A percentile compares a stretch with the other conserved stretches of the same genome.
Evolutionary conservation across 30 jellyfish, hydroid and myxozoan genomes (phyloP).

Genomic region (Haliclystus octoradiatus): DNA sequence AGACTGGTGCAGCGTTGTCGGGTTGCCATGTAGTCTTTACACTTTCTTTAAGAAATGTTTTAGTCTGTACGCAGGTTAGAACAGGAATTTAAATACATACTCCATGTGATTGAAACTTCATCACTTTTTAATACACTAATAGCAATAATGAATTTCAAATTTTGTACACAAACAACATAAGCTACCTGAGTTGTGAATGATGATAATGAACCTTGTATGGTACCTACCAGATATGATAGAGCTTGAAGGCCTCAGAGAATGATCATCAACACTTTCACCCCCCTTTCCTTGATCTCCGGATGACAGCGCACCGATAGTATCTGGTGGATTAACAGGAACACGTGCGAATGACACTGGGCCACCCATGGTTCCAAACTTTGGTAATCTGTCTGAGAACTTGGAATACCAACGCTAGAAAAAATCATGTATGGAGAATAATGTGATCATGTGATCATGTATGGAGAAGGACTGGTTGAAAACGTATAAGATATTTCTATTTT

Average conservation of each 20-base stretch:
- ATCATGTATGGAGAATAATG: background rate
- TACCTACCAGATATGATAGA: constrained; percentile 73
- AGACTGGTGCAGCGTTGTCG: too few relatives aligned
- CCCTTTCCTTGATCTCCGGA: constrained; percentile 12
- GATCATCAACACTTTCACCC: constrained; percentile 22
- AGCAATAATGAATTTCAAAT: too few relatives aligned
- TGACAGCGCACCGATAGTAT: constrained; percentile 51
- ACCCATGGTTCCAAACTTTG: constrained; percentile 48
- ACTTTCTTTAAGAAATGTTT: too few relatives aligned
- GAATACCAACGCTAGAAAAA: constrained; percentile 52
- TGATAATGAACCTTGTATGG: background rate
- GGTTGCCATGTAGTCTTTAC: too few relatives aligned
- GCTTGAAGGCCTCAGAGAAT: constrained; percentile 71
- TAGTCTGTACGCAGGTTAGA: too few relatives aligned
- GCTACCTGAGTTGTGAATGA: background rate
- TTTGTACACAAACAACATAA: background rate
- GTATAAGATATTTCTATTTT: too few relatives aligned
- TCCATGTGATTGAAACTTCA: too few relatives aligned
- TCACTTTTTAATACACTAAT: too few relatives aligned
- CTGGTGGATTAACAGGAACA: constrained; percentile 82
- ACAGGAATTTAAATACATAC: too few relatives aligned
- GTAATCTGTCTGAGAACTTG: constrained; percentile 69
- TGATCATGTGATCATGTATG: too few relatives aligned
- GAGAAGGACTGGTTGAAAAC: too few relatives aligned
- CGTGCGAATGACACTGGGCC: constrained; percentile 67